Conservation (phyloP, 2,888 invertebrate species). For the Seira sanloemensis region DNA sequence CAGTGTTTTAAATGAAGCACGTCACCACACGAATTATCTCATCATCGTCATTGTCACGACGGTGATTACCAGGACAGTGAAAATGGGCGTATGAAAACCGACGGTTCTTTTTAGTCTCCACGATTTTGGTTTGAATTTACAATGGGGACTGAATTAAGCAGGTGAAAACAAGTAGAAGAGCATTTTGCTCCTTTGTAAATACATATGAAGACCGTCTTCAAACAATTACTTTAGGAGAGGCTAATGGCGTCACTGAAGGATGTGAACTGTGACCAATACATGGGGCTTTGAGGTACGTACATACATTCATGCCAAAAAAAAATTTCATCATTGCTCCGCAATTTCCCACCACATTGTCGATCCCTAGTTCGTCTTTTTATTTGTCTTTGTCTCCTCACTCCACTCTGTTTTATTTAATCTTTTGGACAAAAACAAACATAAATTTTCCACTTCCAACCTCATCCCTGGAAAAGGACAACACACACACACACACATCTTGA, state of each 20-base stretch:
- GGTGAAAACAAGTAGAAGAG: too few species aligned
- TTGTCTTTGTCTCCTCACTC: background rate
- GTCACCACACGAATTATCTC: conserved; percentile 22
- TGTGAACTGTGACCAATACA: background rate
- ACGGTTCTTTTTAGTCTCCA: too few species aligned
- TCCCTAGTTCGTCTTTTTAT: background rate
- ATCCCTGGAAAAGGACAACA: background rate
- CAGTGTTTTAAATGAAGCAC: background rate
- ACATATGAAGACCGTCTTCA: too few species aligned
- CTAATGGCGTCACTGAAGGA: too few species aligned
- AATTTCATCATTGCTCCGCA: background rate
- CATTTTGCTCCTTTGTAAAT: too few species aligned
- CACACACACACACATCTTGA: background rate
- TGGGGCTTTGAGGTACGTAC: too few species aligned
- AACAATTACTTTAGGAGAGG: too few species aligned
- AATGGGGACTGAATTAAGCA: too few species aligned
- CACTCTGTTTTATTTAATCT: conserved; percentile 6
- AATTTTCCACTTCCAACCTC: background rate
- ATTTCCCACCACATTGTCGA: too few species aligned
- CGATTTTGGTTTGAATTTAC: too few species aligned
- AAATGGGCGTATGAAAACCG: too few species aligned
- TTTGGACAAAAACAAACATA: conserved; percentile 13
- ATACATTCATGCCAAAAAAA: background rate
- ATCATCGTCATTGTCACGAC: conserved; percentile 13
- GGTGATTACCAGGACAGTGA: background rate